Base-by-base conservation (phyloP, 2,113 vertebrate genomes). In the Chaetops frenatus region DNA sequence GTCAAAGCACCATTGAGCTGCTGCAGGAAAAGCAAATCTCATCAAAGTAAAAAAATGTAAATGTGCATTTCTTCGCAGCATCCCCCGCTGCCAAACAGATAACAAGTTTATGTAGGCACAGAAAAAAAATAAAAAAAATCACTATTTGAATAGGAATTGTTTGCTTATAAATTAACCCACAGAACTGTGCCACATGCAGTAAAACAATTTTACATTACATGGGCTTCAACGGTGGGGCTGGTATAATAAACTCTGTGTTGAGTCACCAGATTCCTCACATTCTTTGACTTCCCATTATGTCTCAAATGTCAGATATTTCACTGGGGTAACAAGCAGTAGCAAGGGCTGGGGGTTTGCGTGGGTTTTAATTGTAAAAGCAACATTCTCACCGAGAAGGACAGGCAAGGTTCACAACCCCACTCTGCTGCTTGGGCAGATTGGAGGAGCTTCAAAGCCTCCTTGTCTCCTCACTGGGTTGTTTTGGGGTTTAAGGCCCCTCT, bases 191-290 rank as follows among this genome's bases (percentile, higher is more conserved):
- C 96, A 90, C 97, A 96, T 96, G 96, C 95, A 76, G 2, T 91
- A 96, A 84, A 94, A 93, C 87, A 97, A 96, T 96, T 92, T 96
- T 90, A 92, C 94, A 94, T 95, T 94, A 44, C 73, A 86, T 48
- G 78, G 92, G 70, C 82, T 94, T 66, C 78, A 83, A 84, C 70
- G 74, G 86, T 95, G 95, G 95, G 92, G 94, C 53, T 87, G 86
- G 87, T 73, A 95, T 93, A 91, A 97, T 95, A 93, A 97, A 97
- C 91, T 96, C 97, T 95, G 54, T 97, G 98, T 98, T 97, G 98
- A 98, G 98, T 98, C 98, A 98, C 98, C 97, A 97, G 97, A 99
- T 99, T 99, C 99, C 93, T 93, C 33, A 42, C 98, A 99, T 99
- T 98, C 98, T 98, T 96, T 77, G 71, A 97, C 94, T 97, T 98